Evolutionary conservation across 2,113 vertebrate genomes (phyloP), one percentile per base, ranked within the genome.

Genomic region (Tapirus terrestris): DNA sequence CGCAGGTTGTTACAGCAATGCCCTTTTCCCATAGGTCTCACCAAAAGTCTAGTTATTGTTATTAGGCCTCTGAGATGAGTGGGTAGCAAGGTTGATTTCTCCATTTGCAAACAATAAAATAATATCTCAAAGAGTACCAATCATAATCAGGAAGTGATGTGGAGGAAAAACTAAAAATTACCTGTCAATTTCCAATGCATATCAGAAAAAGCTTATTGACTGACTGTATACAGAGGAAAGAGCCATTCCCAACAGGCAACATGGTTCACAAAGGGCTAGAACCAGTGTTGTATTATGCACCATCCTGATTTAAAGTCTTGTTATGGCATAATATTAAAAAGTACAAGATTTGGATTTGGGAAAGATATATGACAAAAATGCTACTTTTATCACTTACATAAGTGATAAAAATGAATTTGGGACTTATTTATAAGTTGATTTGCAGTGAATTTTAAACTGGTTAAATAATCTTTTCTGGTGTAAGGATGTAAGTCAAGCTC

Each of bases 91-190:
- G 58, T 56, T 83, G 27, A 80, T 84, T 51, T 92, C 23, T 87
- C 12, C 48, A 80, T 29, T 95, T 89, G 8, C 10, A 67, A 80
- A 72, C 31, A 94, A 56, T 81, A 70, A 93, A 84, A 65, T 61
- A 21, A 16, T 76, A 29, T 83, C 79, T 92, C 51, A 48, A 70
- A 61, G 58, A 79, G 68, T 51, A 65, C 0, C 23, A 58, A 0
- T 87, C 7, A n/a, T 43, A 61, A 80, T 51, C 72, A 86, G 13
- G 16, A 95, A 90, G 63, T 75, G 43, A 89, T 91, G 14, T 75
- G 29, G 58, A 91, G 31, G 68, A 72, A 43, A 89, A 68, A 95
- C 20, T 79, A 81, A 94, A 58, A 82, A 70, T n/a, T 72, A 75
- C 20, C 58, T 61, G 6, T 77, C 48, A 86, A 36, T 61, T 45